Base-by-base conservation (phyloP, 2,113 vertebrate species). In the Silurus glanis region DNA sequence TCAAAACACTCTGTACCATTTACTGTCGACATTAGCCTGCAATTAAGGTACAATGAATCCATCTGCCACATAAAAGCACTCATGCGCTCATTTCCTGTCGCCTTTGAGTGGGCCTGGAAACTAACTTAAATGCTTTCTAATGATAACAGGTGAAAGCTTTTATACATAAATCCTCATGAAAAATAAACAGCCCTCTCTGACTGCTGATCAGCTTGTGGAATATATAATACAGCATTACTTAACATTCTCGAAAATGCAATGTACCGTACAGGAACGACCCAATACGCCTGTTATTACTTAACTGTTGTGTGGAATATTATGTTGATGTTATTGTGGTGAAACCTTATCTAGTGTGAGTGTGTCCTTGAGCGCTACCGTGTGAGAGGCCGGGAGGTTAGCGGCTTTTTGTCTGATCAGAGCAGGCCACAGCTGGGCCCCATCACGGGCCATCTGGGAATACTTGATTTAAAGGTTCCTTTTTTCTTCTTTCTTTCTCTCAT, bases 401-500 rank as follows among this genome's bases (percentile, higher is more conserved):
- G 85, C 64, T 80, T 82, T 79, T 16, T n/a, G 66, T 89, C 91
- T 88, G 89, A 89, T 86, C 85, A 83, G 71, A 51, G 84, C 71
- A 58, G 92, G 89, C 90, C 88, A 90, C 94, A 95, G 91, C 94
- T 94, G 94, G 92, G 86, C 91, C 92, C 92, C 89, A 91, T 95
- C 94, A 94, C 0, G 87, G 89, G 87, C 93, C 94, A 94, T 94
- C 92, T 94, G 94, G 93, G 92, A 94, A 88, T 92, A 88, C 93
- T 94, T 94, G 94, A 94, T 94, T 94, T 90, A 90, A 88, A 93
- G 91, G 92, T 92, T 91, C 90, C 91, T 93, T 92, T 83, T 76
- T 37, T 53, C 80, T 45, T 79, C 84, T 28, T 28, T 82, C 47
- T 53, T 25, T 79, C 51, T 86, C 64, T 72, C 80, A 81, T 62